phyloP scores from a whole-genome alignment of 2,888 invertebrate species.

The Pinctada fucata region DNA sequence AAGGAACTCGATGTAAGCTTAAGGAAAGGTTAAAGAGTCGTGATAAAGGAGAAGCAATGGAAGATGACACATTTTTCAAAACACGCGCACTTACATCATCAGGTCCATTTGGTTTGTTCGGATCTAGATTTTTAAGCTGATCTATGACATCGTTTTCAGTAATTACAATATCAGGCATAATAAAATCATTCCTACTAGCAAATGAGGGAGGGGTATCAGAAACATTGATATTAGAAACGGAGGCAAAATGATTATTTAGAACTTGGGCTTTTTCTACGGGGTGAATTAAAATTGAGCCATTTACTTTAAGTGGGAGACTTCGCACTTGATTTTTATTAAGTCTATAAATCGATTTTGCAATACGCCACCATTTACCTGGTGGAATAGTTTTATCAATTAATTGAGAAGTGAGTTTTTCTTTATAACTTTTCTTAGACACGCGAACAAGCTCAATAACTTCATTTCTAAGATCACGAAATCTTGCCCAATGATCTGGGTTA shows the following conservation, averaged over 20 bases:
- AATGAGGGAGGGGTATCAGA: too few species aligned
- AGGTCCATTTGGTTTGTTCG: background rate
- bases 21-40: too few species aligned
- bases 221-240: too few species aligned
- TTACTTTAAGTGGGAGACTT: too few species aligned
- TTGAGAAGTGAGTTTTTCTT: background rate
- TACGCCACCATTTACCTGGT: constrained; percentile 3
- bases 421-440: background rate
- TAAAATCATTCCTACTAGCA: too few species aligned
- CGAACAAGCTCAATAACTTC: constrained; percentile 1
- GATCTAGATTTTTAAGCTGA: background rate
- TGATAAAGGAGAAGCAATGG: too few species aligned
- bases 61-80: too few species aligned
- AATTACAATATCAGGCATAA: background rate
- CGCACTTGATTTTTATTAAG: background rate
- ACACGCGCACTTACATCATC: background rate
- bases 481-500: constrained; percentile 4
- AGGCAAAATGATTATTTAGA: too few species aligned
- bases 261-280: too few species aligned
- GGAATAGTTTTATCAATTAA: constrained; percentile 5
- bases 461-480: background rate
- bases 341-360: background rate
- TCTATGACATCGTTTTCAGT: background rate
- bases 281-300: too few species aligned
- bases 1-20: too few species aligned